These are phyloP conservation scores for Ciconia maguari DNA, from an alignment of 2,113 vertebrate genomes.

Conservation along the genomic window DNA sequence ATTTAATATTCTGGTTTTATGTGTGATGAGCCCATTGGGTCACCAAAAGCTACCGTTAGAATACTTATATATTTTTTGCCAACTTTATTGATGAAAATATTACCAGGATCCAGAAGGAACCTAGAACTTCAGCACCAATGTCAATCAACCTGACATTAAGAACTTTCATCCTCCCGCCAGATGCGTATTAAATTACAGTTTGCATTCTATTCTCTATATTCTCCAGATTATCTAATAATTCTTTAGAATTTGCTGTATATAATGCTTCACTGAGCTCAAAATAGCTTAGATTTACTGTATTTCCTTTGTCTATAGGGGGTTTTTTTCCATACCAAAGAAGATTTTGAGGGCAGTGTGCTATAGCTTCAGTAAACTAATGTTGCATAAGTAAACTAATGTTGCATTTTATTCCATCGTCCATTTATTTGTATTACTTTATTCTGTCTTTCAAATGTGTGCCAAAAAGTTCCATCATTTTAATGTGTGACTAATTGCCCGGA, in stretches of 20 bases:
- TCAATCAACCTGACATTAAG: neutral
- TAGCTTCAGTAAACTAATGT: neutral
- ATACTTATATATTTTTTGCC: neutral
- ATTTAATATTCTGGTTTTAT: neutral
- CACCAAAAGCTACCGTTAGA: neutral
- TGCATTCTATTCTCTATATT: neutral
- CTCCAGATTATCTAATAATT: neutral
- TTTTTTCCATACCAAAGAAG: neutral
- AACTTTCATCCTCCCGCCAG: neutral
- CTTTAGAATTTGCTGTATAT: neutral
- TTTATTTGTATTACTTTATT: slow-evolving; percentile 9
- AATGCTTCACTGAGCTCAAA: neutral
- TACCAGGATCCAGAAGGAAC: neutral
- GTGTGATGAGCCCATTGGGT: neutral
- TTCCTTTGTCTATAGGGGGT: neutral
- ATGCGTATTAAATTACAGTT: neutral
- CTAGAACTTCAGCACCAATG: neutral
- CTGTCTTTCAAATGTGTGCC: neutral
- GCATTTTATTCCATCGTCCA: slow-evolving; percentile 24
- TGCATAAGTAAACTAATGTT: slow-evolving; percentile 30
- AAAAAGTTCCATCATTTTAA: neutral
- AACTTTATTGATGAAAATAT: neutral
- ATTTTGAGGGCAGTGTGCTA: neutral
- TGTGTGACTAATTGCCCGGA: slow-evolving; percentile 29
- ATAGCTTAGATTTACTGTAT: neutral